Base-by-base conservation (phyloP, 92 coral and sea anemone genomes). In the Epizoanthus rinbou region DNA sequence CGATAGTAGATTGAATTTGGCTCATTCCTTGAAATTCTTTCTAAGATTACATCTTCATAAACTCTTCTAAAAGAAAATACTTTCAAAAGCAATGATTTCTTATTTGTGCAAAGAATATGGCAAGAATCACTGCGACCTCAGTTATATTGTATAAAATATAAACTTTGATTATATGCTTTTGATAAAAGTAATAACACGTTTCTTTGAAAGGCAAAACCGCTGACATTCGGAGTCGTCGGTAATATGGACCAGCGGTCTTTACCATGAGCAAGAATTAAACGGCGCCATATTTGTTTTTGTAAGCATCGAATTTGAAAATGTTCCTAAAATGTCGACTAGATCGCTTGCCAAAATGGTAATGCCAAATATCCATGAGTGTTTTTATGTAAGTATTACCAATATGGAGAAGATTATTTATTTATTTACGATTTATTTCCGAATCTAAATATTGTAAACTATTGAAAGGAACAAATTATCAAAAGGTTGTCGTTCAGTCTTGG, bases 321-420 rank as follows among this genome's bases (percentile, higher is more conserved):
- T 8, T 11, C 66, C 33, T 3, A n/a, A 37, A 37, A 37, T 33
- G 35, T 56, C 22, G 23, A 3, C 10, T 8, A 33, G 62, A 58
- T 35, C 23, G 19, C 23, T 16, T 24, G 25, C 13, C 52, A 80
- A 68, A 65, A 88, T 91, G 92, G 67, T 91, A 58, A 79, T 91
- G 89, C 97, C 97, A 64, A 82, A 39, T 69, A 87, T 93, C 35
- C 97, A 93, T 81, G 92, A 90, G 83, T 93, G 97, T 76, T 67
- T 91, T 64, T 76, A 88, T 85, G 97, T 93, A 88, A 85, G 85
- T 76, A n/a, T 22, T 18, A 71, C 31, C 0, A 33, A 56, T 17
- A 6, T 9, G 16, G 17, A 10, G 52, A 25, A 33, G 0, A 54
- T 25, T 0, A 3, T 25, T 22, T 5, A 33, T 15, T 24, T 69